Base-by-base conservation (phyloP, 2,888 invertebrate genomes). In the Polylopha cassiicola region DNA sequence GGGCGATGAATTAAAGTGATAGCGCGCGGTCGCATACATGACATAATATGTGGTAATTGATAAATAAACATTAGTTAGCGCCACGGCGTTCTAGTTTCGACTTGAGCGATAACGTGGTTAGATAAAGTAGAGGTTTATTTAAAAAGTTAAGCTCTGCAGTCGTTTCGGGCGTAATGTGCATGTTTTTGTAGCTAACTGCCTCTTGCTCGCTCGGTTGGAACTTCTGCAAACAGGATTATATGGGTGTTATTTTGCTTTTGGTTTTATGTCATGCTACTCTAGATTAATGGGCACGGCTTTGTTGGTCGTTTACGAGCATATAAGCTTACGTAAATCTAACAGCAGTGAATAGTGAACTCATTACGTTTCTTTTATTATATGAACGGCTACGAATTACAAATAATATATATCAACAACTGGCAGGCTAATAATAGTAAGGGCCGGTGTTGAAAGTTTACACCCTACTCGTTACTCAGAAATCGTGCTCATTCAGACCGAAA, bases 1-100 rank as follows among this genome's bases (percentile, higher is more conserved):
- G 56, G 49, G 51, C 58, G 73, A 74, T 75, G 68, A 72, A 73
- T 76, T 74, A 66, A 69, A 65, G 48, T 61, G 76, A 76, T 75
- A 73, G 61, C 51, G 44, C 53, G 54, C 43, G 50, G 48, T 53
- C 57, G 54, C 56, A 45, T 53, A 55, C 60, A 65, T 71, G 73
- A 72, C 73, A 70, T 73, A 73, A 73, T 72, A 59, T 60, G 61
- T 54, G 53, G 68, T 73, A 74, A 74, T 72, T 71, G 75, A 68
- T 72, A 65, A 66, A 66, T 65, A 62, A 65, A 69, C 66, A 64
- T 65, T 53, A 56, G 53, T 47, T 44, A 39, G 43, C 43, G 39
- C 30, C 37, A 22, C 28, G 27, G 43, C 31, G 39, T 43, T 39
- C 37, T 44, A 44, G 42, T 47, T 46, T 42, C 23, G 7, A 42